Percentiles rank a stretch among this genome's conserved stretches.
Conservation (phyloP, 2,797 vertebrate species). For the Hydrolagus colliei region DNA sequence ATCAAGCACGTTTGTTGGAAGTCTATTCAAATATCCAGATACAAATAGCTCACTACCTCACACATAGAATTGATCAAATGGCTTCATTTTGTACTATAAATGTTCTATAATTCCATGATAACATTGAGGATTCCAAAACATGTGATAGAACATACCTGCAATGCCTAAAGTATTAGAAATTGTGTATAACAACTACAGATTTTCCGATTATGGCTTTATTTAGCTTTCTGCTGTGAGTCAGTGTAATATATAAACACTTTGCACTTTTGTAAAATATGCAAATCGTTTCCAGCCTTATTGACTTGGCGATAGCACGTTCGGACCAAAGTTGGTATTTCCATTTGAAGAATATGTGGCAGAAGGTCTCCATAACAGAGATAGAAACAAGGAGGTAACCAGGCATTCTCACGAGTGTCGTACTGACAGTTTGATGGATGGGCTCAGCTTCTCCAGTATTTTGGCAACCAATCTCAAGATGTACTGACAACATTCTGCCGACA, state of each 20-base stretch:
- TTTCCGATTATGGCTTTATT: background rate
- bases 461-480: background rate
- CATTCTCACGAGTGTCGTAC: too few species aligned
- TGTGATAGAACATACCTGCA: too few species aligned
- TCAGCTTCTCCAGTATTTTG: constrained; percentile 3
- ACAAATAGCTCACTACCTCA: too few species aligned
- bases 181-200: background rate
- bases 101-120: too few species aligned
- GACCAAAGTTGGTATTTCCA: background rate
- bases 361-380: constrained; percentile 19
- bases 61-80: too few species aligned
- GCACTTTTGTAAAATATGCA: background rate
- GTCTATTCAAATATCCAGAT: too few species aligned
- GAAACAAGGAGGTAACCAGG: constrained; percentile 11
- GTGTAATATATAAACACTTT: background rate
- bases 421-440: background rate
- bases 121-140: too few species aligned
- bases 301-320: background rate
- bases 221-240: background rate
- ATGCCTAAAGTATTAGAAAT: background rate
- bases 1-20: too few species aligned
- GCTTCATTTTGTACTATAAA: too few species aligned
- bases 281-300: background rate
- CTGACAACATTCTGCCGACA: background rate
- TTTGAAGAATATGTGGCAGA: background rate